Base-by-base conservation (phyloP, 2,797 vertebrate species). In the Myripristis murdjan region DNA sequence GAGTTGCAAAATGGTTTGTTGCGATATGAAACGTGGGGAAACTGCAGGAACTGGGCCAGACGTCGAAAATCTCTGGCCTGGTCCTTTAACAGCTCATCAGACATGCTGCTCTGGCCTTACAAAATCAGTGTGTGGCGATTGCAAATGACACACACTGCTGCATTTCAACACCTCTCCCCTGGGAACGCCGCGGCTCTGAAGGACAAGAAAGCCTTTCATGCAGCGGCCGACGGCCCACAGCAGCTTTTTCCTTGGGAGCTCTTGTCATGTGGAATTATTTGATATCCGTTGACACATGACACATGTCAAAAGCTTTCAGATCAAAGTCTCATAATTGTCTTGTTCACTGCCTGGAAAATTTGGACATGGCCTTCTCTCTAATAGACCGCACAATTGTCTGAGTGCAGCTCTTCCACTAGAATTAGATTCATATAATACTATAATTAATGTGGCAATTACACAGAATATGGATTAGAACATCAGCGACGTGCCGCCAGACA, bases 231-330 rank as follows among this genome's bases (percentile, higher is more conserved):
- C 72, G 69, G 52, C 54, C 9, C 4, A 53, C 49, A 62, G 58
- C 77, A 71, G 44, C 41, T 62, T 63, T 60, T 46, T 53, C 37
- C 69, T n/a, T 37, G 77, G 5, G 10, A 24, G 1, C 64, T 48
- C 14, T 54, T 49, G 58, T 73, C 58, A 49, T 5, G 15, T 59
- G 54, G 44, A 53, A 65, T 72, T 12, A 28, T 51, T 15, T 58
- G 28, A 63, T 72, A 39, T 53, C 35, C 51, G 51, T 7, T 67
- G 76, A 75, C 61, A 23, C 47, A 12, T 49, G 47, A 22, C 46
- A 39, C 18, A 1, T 52, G 76, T 73, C 82, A 78, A 26, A 70
- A 67, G 46, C 62, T 58, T 59, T 77, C 26, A 63, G 2, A 33
- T 73, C 75, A 77, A 49, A 72, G 39, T 28, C 20, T 35, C 20